phyloP scores from a whole-genome alignment of 2,888 invertebrate genomes.

The Xylota segnis region DNA sequence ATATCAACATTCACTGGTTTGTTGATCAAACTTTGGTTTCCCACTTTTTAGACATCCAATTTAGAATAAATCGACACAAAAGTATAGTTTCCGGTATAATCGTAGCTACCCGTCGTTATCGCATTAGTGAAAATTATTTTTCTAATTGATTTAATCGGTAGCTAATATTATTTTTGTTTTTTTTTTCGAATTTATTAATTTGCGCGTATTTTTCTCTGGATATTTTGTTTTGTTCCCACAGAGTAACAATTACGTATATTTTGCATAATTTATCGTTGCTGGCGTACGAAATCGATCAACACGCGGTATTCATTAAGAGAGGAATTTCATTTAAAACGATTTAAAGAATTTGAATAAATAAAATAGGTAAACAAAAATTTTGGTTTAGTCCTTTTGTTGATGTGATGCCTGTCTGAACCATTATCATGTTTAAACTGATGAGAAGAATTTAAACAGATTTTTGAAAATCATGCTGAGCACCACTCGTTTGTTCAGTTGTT shows the following conservation, averaged over 20 bases:
- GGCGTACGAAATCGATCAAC: slow-evolving; percentile 30
- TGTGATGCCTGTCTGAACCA: neutral
- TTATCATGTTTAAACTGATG: neutral
- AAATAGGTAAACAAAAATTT: neutral
- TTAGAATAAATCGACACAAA: neutral
- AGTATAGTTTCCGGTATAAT: neutral
- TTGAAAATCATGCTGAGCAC: too few relatives aligned
- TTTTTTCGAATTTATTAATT: slow-evolving; percentile 4
- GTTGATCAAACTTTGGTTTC: slow-evolving; percentile 17
- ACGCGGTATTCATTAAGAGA: slow-evolving; percentile 12
- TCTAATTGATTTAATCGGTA: neutral
- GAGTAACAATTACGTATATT: slow-evolving; percentile 1
- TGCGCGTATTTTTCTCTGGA: neutral
- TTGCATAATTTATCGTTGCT: neutral
- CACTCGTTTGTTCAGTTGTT: too few relatives aligned
- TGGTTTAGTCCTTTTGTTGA: neutral
- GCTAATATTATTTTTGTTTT: neutral
- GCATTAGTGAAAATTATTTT: neutral
- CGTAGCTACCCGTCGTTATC: neutral
- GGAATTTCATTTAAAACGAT: neutral
- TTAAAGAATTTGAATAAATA: neutral
- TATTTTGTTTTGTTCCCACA: neutral
- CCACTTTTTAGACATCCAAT: neutral
- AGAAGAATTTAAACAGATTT: too few relatives aligned
- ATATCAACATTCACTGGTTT: neutral